These are phyloP conservation scores for Thymelicus sylvestris DNA, from an alignment of 2,888 invertebrate species.

Conservation along the genomic window DNA sequence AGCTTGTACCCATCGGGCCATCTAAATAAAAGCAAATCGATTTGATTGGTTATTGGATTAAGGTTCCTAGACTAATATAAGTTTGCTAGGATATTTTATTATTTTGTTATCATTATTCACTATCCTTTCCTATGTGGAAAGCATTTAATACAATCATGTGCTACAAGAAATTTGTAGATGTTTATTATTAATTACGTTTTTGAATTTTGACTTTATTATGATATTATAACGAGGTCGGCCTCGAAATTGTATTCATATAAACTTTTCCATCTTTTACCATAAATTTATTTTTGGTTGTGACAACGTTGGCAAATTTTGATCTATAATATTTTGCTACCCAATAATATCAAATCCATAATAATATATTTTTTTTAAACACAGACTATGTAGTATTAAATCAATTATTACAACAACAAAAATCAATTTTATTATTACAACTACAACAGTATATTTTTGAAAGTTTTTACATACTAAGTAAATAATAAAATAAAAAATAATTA, in stretches of 20 bases:
- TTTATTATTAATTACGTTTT: constrained; percentile 17
- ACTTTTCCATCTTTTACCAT: constrained; percentile 25
- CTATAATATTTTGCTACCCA: neutral
- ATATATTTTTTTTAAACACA: neutral
- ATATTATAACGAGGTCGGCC: constrained; percentile 17
- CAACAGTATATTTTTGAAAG: too few relatives aligned
- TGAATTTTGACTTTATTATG: constrained; percentile 16
- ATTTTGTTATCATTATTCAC: constrained; percentile 2
- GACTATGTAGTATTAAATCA: neutral
- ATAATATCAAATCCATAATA: neutral
- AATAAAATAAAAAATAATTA: neutral
- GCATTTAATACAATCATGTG: constrained; percentile 23
- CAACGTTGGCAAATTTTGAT: neutral
- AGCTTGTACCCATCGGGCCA: too few relatives aligned
- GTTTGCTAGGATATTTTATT: neutral
- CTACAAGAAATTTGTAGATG: constrained; percentile 28
- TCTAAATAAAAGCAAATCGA: too few relatives aligned
- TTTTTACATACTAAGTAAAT: neutral
- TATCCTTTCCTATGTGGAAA: constrained; percentile 8
- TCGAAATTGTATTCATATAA: constrained; percentile 30
- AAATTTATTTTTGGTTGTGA: constrained; percentile 10
- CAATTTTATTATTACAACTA: too few relatives aligned
- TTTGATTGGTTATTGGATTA: neutral
- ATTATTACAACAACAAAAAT: too few relatives aligned
- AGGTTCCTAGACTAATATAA: neutral